Base-by-base conservation (phyloP, 1,140 invertebrate species). In the Drosophila arizonae region DNA sequence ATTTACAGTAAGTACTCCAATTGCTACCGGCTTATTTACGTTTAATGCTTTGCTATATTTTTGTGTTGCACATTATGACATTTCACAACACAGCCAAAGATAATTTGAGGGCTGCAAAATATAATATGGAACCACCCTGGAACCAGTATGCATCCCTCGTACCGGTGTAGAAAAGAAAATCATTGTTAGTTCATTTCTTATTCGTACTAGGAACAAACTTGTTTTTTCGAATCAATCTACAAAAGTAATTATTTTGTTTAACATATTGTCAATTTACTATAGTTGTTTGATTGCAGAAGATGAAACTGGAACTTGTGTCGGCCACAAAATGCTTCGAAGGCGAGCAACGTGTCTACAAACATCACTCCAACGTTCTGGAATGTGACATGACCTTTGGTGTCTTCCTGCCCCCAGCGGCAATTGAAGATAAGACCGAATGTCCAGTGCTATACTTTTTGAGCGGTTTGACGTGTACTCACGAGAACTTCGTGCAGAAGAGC, bases 401-500 rank as follows among this genome's bases (percentile, higher is more conserved):
- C 26, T 99, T 96, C 90, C 76, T 99, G 43, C 98, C 97, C 58
- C 95, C 97, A 0, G 94, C 96, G 82, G 94, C 94, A 11, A 93
- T 94, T 17, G 95, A 96, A 63, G 93, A 94, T 56, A 93, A 93
- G 13, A 92, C 93, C 80, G 92, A 93, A 15, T 92, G 96, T 24
- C 97, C 98, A 36, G 96, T 98, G 6, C 94, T 99, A 4, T 99
- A 98, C 91, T 99, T 96, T 94, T 93, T 99, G 0, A 99, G 98
- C 52, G 98, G 98, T 10, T 93, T 99, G 6, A 98, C 96, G 0
- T 99, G 98, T 91, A 98, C 95, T 28, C 98, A 99, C 92, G 95
- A 97, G 82, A 99, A 99, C 93, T 99, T 99, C 91, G 96, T 99
- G 55, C 95, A 97, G 56, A 99, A 99, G 93, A 95, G 97, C 54